Conservation (phyloP, 2,797 vertebrate species). For the Megaceryle alcyon region DNA sequence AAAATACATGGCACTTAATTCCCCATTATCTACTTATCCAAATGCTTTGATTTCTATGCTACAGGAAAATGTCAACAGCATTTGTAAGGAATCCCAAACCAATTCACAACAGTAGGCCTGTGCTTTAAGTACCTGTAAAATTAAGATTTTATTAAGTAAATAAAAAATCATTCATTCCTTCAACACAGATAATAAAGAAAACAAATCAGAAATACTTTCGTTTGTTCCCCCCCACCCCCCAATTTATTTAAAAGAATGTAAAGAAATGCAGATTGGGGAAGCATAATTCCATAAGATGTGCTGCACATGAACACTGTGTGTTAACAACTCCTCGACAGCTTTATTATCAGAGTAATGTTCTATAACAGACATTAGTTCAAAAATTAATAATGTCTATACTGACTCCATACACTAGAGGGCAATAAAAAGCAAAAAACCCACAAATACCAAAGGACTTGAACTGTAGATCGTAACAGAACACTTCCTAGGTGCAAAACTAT, state of each 20-base stretch:
- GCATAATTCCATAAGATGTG: not conserved
- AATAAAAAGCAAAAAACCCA: not conserved
- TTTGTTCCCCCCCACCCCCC: not conserved
- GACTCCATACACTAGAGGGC: slow-evolving; percentile 41
- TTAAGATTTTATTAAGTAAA: not conserved
- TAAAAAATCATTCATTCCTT: not conserved
- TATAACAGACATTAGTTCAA: not conserved
- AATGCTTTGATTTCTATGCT: not conserved
- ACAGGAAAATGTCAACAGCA: not conserved
- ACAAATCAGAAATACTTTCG: not conserved
- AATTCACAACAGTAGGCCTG: not conserved
- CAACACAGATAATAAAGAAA: not conserved
- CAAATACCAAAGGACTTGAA: not conserved
- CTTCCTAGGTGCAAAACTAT: not conserved
- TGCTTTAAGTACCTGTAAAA: not conserved
- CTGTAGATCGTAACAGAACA: rapidly evolving
- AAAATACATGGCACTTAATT: not conserved
- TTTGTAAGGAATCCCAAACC: not conserved
- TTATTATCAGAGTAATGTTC: not conserved
- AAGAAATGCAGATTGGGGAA: not conserved
- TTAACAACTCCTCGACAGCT: not conserved
- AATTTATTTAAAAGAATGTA: not conserved
- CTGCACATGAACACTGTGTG: not conserved
- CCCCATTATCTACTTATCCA: not conserved
- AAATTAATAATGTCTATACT: not conserved